phyloP scores from a whole-genome alignment of 2,797 vertebrate species.

The Amblyraja radiata region DNA sequence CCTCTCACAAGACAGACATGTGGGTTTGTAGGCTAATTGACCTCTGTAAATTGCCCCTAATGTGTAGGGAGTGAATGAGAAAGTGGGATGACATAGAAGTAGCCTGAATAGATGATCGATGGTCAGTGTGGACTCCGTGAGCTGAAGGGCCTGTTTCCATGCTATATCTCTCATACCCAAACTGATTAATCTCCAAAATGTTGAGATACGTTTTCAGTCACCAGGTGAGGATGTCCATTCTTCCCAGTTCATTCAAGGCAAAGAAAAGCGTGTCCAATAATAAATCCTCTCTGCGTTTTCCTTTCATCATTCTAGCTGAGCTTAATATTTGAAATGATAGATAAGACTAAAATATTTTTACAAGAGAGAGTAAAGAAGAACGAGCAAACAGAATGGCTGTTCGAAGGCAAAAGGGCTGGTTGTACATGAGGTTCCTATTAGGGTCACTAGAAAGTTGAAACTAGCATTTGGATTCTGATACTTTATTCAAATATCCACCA shows the following conservation, averaged over 20 bases:
- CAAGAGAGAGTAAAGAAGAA: neutral
- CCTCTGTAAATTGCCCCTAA: no score
- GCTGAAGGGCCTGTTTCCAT: no score
- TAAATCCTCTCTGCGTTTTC: neutral
- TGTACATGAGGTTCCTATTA: neutral
- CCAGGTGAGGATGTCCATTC: neutral
- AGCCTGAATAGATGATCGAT: no score
- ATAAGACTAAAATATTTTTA: neutral
- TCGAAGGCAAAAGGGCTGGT: neutral
- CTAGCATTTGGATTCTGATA: neutral
- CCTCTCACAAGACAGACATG: no score
- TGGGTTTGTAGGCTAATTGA: no score
- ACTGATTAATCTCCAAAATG: neutral
- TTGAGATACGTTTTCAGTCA: neutral
- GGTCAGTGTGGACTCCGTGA: no score
- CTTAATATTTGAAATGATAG: neutral
- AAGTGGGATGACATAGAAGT: no score
- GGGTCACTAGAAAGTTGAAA: neutral
- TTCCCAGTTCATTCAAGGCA: neutral
- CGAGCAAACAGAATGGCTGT: neutral
- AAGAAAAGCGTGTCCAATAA: neutral
- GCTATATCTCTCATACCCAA: neutral
- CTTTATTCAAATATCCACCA: neutral
- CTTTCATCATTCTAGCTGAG: neutral
- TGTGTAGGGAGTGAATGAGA: no score